phyloP scores from a whole-genome alignment of 2,888 invertebrate genomes.

The Petrophora chlorosata region DNA sequence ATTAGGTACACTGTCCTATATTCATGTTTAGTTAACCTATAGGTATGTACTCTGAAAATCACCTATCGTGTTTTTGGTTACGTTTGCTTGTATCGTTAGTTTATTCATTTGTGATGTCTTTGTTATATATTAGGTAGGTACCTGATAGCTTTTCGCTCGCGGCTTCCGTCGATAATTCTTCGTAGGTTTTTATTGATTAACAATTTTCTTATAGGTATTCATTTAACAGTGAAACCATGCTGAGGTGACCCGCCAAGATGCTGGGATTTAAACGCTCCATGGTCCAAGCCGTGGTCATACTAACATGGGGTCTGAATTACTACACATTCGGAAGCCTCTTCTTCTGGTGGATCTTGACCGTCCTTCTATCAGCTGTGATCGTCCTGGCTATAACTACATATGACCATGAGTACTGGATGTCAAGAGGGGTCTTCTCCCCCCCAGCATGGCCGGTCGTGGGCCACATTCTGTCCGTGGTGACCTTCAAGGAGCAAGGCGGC shows the following conservation, averaged over 20 bases:
- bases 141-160: no score
- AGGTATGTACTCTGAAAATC: no score
- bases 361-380: constrained; percentile 41
- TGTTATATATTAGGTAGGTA: no score
- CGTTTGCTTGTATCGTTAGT: no score
- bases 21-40: no score
- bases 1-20: no score
- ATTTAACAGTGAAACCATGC: constrained; percentile 37
- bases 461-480: constrained; percentile 67
- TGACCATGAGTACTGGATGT: constrained; percentile 75
- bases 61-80: no score
- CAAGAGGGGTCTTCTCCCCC: constrained; percentile 68
- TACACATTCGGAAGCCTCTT: constrained; percentile 57
- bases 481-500: constrained; percentile 74
- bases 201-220: not conserved
- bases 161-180: no score
- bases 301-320: constrained; percentile 58
- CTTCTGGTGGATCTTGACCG: constrained; percentile 55
- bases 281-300: constrained; percentile 51
- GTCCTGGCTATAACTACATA: constrained; percentile 62
- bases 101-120: no score
- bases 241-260: constrained; percentile 56
- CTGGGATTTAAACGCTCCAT: constrained; percentile 68
- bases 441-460: constrained; percentile 72
- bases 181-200: not conserved